A percentile compares a stretch with the other conserved stretches of the same genome.
Evolutionary conservation across 2,797 vertebrate genomes (phyloP).

Genomic region (Catharus ustulatus): DNA sequence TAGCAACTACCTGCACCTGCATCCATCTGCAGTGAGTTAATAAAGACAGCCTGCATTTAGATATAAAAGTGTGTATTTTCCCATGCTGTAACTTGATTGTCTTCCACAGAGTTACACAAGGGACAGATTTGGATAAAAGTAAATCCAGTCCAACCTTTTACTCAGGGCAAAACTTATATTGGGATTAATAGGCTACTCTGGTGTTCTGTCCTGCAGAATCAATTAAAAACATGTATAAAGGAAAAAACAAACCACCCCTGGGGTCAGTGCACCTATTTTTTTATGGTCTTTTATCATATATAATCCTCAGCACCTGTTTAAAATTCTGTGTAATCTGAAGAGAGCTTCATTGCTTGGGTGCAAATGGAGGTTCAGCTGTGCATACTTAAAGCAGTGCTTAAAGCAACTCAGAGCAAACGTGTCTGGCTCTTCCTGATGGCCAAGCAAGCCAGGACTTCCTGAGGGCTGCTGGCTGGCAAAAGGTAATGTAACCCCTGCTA

Average conservation of each 20-base stretch:
- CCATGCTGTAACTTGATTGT: constrained; percentile 33
- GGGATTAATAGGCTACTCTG: constrained; percentile 8
- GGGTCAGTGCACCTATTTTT: background rate
- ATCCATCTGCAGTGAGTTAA: constrained; percentile 41
- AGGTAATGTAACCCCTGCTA: background rate
- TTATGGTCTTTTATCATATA: background rate
- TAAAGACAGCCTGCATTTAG: background rate
- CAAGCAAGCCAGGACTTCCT: fast-evolving
- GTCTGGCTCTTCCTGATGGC: fast-evolving
- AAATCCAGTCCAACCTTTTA: constrained; percentile 34
- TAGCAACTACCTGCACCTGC: constrained; percentile 44
- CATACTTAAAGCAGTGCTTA: background rate
- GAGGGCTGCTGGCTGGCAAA: background rate
- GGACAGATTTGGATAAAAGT: constrained; percentile 14
- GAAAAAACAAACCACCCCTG: background rate
- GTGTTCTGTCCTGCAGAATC: constrained; percentile 3
- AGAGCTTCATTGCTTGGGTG: background rate
- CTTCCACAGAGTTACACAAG: constrained; percentile 29
- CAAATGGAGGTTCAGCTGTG: background rate
- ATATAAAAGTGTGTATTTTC: background rate
- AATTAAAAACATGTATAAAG: background rate
- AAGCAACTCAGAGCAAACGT: fast-evolving
- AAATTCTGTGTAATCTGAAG: background rate
- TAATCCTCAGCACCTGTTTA: background rate
- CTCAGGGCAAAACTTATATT: background rate